phyloP scores from a whole-genome alignment of 2,113 vertebrate species.

The Calcarius ornatus region DNA sequence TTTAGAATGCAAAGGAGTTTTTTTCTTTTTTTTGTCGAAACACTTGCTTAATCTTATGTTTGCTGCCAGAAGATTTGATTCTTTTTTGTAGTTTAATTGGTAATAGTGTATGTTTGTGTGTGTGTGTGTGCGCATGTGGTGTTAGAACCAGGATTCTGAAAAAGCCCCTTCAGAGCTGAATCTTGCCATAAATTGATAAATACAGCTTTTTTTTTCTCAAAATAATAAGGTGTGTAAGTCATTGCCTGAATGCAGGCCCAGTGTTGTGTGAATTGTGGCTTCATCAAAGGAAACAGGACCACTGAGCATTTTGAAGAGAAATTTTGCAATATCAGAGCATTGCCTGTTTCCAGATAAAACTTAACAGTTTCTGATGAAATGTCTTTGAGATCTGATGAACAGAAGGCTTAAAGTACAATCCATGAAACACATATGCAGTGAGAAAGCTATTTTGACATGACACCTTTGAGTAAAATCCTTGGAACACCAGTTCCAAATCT shows the following conservation, averaged over 20 bases:
- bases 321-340: not conserved
- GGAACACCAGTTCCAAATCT: not conserved
- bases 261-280: not conserved
- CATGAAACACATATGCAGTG: not conserved
- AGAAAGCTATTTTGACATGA: not conserved
- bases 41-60: not conserved
- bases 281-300: not conserved
- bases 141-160: not conserved
- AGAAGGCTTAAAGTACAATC: not conserved
- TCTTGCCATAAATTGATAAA: not conserved
- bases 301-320: not conserved
- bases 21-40: not conserved
- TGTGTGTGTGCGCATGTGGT: not conserved
- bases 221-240: not conserved
- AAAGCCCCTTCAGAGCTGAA: not conserved
- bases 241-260: not conserved
- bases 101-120: not conserved
- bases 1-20: not conserved
- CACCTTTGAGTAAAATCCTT: not conserved
- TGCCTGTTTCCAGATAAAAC: not conserved
- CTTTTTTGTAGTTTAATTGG: not conserved
- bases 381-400: not conserved
- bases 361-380: not conserved
- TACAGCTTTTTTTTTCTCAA: not conserved
- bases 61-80: not conserved